Evolutionary conservation across 1,140 invertebrate species (phyloP), one percentile per base, ranked within the genome.

Genomic region (Helicorthomorpha holstii): DNA sequence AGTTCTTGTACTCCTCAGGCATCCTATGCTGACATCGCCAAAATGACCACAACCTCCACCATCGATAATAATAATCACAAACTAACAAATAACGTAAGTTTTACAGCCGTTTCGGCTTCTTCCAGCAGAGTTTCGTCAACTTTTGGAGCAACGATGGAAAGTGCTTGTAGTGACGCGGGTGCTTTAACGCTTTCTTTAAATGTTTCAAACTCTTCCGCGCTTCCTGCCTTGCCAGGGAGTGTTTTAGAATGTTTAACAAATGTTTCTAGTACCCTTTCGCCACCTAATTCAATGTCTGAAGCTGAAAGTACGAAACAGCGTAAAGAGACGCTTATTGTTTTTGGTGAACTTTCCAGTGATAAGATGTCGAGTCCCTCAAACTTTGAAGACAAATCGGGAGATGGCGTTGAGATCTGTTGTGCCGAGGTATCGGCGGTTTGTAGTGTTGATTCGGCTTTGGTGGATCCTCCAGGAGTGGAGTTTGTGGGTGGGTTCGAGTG

Each of bases 1-100:
- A 67, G 69, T 34, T 70, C 69, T 7, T 71, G 69, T 19, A 71
- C 73, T 10, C 72, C 75, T n/a, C 77, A 76, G 54, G 78, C 77
- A 26, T 82, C 80, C 29, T 83, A 83, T 61, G 81, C 82, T 1
- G 80, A 82, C 58, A 83, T 83, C 56, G 75, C 80, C 21, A 73
- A 76, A 43, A 79, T 75, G 61, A 66, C 71, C 14, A 54, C 59
- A 16, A 22, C 43, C 50, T 41, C 54, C 16, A 16, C 43, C 14
- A n/a, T n/a, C n/a, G n/a, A n/a, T n/a, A n/a, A n/a, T n/a, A n/a
- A n/a, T n/a, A n/a, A n/a, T 22, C 10, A 27, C 16, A 52, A 54
- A 22, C n/a, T n/a, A n/a, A n/a, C n/a, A n/a, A n/a, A n/a, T n/a
- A 7, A 4, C 12, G 19, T 19, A 4, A 22, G 44, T 46, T 46